Conservation (phyloP, 2,797 vertebrate species). For the Sebastes iracundus region DNA sequence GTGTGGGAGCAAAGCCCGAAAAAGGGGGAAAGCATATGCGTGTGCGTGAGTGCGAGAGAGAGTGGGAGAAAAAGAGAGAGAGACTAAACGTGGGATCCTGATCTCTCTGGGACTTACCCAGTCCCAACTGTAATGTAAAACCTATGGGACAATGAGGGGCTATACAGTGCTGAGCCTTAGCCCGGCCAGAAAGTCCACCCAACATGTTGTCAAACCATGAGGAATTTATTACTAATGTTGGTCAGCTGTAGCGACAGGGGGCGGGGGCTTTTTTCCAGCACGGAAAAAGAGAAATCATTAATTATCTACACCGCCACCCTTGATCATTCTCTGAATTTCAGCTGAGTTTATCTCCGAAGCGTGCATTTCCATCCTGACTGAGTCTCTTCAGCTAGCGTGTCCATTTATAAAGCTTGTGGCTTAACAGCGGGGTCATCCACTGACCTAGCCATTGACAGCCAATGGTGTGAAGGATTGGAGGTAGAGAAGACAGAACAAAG, state of each 20-base stretch:
- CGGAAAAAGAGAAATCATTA: slow-evolving; percentile 75
- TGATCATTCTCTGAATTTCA: slow-evolving; percentile 73
- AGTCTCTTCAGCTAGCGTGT: slow-evolving; percentile 61
- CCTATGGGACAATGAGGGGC: slow-evolving; percentile 76
- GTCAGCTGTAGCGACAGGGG: slow-evolving; percentile 79
- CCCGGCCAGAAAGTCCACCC: slow-evolving; percentile 70
- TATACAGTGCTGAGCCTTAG: slow-evolving; percentile 49
- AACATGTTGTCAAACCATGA: slow-evolving; percentile 83
- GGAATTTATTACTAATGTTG: slow-evolving; percentile 87
- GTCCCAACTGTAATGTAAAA: slow-evolving; percentile 82
- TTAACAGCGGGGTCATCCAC: slow-evolving; percentile 65
- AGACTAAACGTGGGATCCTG: slow-evolving; percentile 61
- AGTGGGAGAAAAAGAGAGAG: slow-evolving; percentile 10
- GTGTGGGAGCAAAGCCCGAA: slow-evolving; percentile 54
- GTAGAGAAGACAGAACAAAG: slow-evolving; percentile 68
- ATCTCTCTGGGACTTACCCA: slow-evolving; percentile 73
- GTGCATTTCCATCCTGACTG: slow-evolving; percentile 70
- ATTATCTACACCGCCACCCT: slow-evolving; percentile 72
- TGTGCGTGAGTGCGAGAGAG: slow-evolving; percentile 14
- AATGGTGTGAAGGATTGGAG: slow-evolving; percentile 67
- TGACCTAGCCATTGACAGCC: slow-evolving; percentile 68
- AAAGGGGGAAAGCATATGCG: background rate
- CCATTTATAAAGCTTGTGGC: slow-evolving; percentile 75
- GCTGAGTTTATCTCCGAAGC: slow-evolving; percentile 75
- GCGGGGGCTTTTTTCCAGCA: slow-evolving; percentile 45